A percentile compares a stretch with the other conserved stretches of the same genome.
Evolutionary conservation across 2,113 vertebrate species (phyloP).

Genomic region (Colossoma macropomum): DNA sequence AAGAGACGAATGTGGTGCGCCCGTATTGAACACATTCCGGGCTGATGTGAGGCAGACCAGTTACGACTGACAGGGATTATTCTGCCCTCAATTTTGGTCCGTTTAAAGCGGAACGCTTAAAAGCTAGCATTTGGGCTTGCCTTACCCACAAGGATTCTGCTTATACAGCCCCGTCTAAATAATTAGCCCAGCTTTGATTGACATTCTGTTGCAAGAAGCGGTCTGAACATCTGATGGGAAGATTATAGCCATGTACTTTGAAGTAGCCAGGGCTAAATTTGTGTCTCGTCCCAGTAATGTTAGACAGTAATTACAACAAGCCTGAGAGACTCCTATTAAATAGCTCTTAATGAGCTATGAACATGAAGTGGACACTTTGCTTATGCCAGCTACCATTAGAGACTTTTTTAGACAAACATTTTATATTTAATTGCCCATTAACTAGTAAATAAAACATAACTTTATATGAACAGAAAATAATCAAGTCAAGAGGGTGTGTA

Average conservation of each 20-base stretch:
- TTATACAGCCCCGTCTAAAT: conserved; percentile 45
- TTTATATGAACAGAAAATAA: conserved; percentile 23
- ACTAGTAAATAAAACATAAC: neutral
- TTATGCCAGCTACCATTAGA: neutral
- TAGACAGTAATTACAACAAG: conserved; percentile 18
- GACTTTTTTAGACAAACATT: neutral
- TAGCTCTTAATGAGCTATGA: conserved; percentile 1
- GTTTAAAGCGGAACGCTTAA: conserved; percentile 49
- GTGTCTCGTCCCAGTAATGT: neutral
- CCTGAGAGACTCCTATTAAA: neutral
- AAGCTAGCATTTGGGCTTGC: conserved; percentile 44
- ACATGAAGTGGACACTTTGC: neutral
- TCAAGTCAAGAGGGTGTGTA: neutral
- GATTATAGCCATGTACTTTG: conserved; percentile 41
- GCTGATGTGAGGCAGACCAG: conserved; percentile 58
- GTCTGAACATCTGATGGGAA: conserved; percentile 27
- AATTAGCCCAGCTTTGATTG: conserved; percentile 52
- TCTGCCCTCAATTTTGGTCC: conserved; percentile 53
- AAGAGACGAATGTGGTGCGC: conserved; percentile 65
- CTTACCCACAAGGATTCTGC: conserved; percentile 42
- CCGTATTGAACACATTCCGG: conserved; percentile 58
- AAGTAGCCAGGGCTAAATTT: conserved; percentile 8
- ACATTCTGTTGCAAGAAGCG: conserved; percentile 40
- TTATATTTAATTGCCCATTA: conserved; percentile 12
- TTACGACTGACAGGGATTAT: conserved; percentile 50